phyloP scores from a whole-genome alignment of 2,113 vertebrate species.

The Uropsilus gracilis region DNA sequence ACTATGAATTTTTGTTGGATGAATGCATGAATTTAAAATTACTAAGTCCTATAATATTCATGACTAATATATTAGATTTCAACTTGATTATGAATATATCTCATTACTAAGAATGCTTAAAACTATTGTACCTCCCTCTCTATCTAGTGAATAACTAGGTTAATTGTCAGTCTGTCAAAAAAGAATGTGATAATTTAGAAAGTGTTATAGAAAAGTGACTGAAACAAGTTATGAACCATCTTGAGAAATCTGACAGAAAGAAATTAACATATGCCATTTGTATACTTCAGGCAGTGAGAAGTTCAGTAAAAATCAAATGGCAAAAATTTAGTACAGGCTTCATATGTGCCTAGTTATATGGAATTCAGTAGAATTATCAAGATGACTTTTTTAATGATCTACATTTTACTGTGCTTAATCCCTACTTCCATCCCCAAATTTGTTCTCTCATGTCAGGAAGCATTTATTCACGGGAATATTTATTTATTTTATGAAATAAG shows the following conservation, averaged over 20 bases:
- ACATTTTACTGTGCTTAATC: not conserved
- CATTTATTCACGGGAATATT: not conserved
- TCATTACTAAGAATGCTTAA: slow-evolving; percentile 65
- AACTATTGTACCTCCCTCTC: slow-evolving; percentile 54
- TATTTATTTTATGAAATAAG: not conserved
- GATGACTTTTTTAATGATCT: not conserved
- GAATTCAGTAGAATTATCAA: not conserved
- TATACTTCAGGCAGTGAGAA: slow-evolving; percentile 37
- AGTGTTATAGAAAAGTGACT: slow-evolving; percentile 58
- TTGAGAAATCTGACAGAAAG: slow-evolving; percentile 50
- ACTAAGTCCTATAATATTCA: slow-evolving; percentile 48
- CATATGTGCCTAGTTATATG: not conserved
- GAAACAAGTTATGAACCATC: slow-evolving; percentile 36
- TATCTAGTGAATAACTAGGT: slow-evolving; percentile 67
- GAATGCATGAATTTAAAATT: slow-evolving; percentile 56
- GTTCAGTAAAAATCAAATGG: slow-evolving; percentile 50
- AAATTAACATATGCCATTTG: slow-evolving; percentile 59
- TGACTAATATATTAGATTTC: slow-evolving; percentile 47
- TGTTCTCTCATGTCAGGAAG: not conserved
- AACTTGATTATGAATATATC: slow-evolving; percentile 63
- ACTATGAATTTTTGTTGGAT: slow-evolving; percentile 11
- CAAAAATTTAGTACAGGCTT: slow-evolving; percentile 56
- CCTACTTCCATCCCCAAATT: not conserved
- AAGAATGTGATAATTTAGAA: slow-evolving; percentile 63
- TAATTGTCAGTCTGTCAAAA: slow-evolving; percentile 63